A percentile compares a stretch with the other conserved stretches of the same genome.
Conservation (phyloP, 2,888 invertebrate genomes). For the Megastigmus dorsalis region DNA sequence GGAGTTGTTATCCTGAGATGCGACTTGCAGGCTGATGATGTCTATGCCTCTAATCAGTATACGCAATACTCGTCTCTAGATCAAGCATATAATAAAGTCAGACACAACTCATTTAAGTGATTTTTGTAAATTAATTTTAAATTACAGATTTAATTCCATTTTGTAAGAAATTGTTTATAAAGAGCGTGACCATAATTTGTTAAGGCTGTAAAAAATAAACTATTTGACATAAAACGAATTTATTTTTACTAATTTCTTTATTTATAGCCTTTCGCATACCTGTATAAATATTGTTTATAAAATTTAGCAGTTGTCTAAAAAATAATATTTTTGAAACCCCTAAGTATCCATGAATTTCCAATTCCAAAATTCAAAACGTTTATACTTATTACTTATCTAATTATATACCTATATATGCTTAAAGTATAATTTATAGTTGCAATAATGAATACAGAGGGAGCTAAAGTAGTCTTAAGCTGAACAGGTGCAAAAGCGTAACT, state of each 20-base stretch:
- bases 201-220: conserved; percentile 56
- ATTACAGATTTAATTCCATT: conserved; percentile 48
- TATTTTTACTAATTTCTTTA: background rate
- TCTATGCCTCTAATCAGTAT: conserved; percentile 64
- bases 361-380: too few species aligned
- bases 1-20: conserved; percentile 91
- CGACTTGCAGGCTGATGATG: conserved; percentile 81
- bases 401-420: too few species aligned
- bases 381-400: too few species aligned
- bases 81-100: conserved; percentile 76
- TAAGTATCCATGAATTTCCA: too few species aligned
- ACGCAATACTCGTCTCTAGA: conserved; percentile 76
- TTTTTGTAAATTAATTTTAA: conserved; percentile 53
- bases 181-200: conserved; percentile 50
- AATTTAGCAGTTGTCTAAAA: too few species aligned
- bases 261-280: too few species aligned
- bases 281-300: too few species aligned
- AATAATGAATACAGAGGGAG: conserved; percentile 34
- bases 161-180: conserved; percentile 57
- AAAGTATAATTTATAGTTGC: background rate
- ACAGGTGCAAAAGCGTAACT: conserved; percentile 17
- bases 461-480: conserved; percentile 14
- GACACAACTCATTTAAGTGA: conserved; percentile 70
- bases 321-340: too few species aligned
- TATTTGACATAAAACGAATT: conserved; percentile 49